Base-by-base conservation (phyloP, 1,140 invertebrate species). In the Papilio helenus region DNA sequence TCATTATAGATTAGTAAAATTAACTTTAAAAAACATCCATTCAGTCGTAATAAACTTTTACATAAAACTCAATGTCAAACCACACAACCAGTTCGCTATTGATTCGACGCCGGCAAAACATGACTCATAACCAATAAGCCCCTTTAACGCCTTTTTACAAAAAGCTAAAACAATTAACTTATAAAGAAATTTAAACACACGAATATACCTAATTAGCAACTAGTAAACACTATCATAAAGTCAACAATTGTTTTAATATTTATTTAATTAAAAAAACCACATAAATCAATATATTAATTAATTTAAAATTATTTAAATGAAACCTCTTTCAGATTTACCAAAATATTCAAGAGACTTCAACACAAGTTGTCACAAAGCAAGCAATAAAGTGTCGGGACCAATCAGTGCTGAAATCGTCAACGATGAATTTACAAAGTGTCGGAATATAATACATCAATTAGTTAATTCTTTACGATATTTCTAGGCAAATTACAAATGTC, bases 41-140 rank as follows among this genome's bases (percentile, higher is more conserved):
- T 14, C 26, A 68, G 7, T 68, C 5, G 61, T 16, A 68, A 65
- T 65, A 65, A 68, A 68, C 23, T 68, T 68, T 68, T 68, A 68
- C 12, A 29, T 68, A 12, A 26, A 68, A 34, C 61, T 34, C 26
- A 68, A 68, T 68, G 61, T 68, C 80, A 83, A 84, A 81, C 79
- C 71, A 77, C 80, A 71, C 73, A 71, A 80, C 80, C 81, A 82
- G 79, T 80, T 76, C 61, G 61, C 79, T 85, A 85, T 85, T 85
- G 84, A 85, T 85, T 85, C 65, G 79, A 80, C 82, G 84, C 79
- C 80, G 55, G 49, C 18, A 29, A 61, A 77, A 77, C 61, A 82
- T 85, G 84, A 85, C 79, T 85, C 84, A 85, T 61, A 79, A 81
- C 71, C 78, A 80, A 79, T 79, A 82, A 82, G 79, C 79, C 34